These are phyloP conservation scores for Podabrus alpinus DNA, from an alignment of 2,888 invertebrate genomes.

Conservation along the genomic window DNA sequence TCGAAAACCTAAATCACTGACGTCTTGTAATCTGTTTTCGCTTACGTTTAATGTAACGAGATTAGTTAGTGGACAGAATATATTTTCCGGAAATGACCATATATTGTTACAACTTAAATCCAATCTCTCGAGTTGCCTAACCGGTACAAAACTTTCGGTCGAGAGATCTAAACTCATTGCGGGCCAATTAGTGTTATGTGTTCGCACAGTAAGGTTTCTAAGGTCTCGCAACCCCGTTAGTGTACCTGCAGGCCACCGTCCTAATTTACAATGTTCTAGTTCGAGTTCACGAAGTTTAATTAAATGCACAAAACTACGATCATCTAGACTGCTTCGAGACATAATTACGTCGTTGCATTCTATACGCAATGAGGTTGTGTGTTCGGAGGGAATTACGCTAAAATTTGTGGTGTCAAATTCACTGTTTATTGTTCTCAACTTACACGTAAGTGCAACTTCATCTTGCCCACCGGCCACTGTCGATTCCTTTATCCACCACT, in stretches of 20 bases:
- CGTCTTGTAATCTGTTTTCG: slow-evolving; percentile 85
- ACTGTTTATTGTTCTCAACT: slow-evolving; percentile 83
- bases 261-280: slow-evolving; percentile 85
- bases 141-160: slow-evolving; percentile 75
- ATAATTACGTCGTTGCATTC: slow-evolving; percentile 80
- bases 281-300: slow-evolving; percentile 78
- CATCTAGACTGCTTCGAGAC: slow-evolving; percentile 78
- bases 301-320: slow-evolving; percentile 79
- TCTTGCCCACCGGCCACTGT: slow-evolving; percentile 60
- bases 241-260: slow-evolving; percentile 79
- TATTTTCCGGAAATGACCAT: slow-evolving; percentile 84
- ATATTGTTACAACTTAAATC: slow-evolving; percentile 88
- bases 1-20: slow-evolving; percentile 83
- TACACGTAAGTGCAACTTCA: slow-evolving; percentile 78
- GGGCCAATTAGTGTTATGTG: slow-evolving; percentile 83
- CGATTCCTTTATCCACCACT: slow-evolving; percentile 72
- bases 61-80: slow-evolving; percentile 82
- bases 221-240: slow-evolving; percentile 80
- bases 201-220: slow-evolving; percentile 81
- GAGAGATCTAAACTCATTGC: slow-evolving; percentile 83
- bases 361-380: slow-evolving; percentile 77
- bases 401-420: slow-evolving; percentile 88
- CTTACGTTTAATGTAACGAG: slow-evolving; percentile 83
- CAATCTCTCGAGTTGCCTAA: slow-evolving; percentile 78
- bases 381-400: slow-evolving; percentile 82